Evolutionary conservation across 2,888 invertebrate species (phyloP), one percentile per base, ranked within the genome.

Genomic region (Leptopterna dolabrata): DNA sequence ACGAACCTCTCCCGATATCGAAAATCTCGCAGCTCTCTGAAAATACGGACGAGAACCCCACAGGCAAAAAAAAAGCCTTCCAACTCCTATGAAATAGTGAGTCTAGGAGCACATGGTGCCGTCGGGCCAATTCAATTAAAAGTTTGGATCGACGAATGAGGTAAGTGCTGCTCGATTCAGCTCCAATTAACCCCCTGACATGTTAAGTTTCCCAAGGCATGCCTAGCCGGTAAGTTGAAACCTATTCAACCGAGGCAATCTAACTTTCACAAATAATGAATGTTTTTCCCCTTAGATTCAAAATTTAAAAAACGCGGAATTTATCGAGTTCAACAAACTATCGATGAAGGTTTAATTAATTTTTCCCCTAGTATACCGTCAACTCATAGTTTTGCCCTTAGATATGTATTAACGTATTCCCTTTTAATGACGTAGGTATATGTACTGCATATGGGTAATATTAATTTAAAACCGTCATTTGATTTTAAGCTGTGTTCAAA

Each of bases 101-200:
- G 63, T 63, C 63, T 63, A 63, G 63, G 63, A 63, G 63, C 63
- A 63, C 63, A 63, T 63, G 63, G 63, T 63, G 63, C 73, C 73
- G 30, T 36, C 81, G n/a, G 30, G 81, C 55, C 81, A 55, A 81
- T 81, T 81, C 81, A 81, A 81, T 81, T 81, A 81, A 81, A 81
- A 81, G 81, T 81, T 63, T 81, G 45, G 51, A 81, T 51, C 55
- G 51, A 81, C 55, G 81, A 81, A 81, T 81, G 81, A 81, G 81
- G 81, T 81, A 81, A 81, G 81, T 81, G 81, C 81, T 81, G 55
- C 29, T 81, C 81, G 81, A 81, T 81, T 81, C 81, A 51, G 81
- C 45, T 45, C 81, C 81, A 81, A 81, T 81, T 81, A 81, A 81
- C 81, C 51, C 81, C 36, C 81, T 81, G 81, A 81, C 81, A 81